Evolutionary conservation across 2,113 vertebrate species (phyloP).

Genomic region (Lepus europaeus): DNA sequence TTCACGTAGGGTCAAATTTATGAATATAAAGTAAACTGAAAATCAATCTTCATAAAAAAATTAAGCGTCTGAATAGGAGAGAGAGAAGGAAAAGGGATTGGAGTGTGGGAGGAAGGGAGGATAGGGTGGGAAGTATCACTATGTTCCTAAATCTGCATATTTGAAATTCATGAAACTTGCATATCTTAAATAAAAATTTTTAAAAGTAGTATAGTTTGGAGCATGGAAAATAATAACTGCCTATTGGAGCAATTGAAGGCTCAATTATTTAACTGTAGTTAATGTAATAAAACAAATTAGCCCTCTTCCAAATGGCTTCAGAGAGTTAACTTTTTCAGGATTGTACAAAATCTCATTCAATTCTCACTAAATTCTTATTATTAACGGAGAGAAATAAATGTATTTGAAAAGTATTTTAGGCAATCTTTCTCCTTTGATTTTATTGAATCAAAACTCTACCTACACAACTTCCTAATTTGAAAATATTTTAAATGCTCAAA

Average conservation of each 20-base stretch:
- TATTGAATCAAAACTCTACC: constrained; percentile 29
- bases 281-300: not conserved
- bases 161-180: too few relatives aligned
- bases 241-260: not conserved
- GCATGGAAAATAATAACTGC: not conserved
- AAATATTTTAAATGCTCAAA: constrained; percentile 28
- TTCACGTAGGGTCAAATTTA: too few relatives aligned
- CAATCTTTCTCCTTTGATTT: constrained; percentile 28
- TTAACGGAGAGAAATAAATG: constrained; percentile 17
- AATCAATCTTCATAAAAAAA: too few relatives aligned
- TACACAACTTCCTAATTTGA: constrained; percentile 18
- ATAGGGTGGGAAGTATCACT: too few relatives aligned
- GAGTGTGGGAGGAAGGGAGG: too few relatives aligned
- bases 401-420: constrained; percentile 9
- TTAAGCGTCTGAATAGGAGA: too few relatives aligned
- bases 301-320: not conserved
- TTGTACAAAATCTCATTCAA: not conserved
- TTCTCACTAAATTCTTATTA: not conserved
- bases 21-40: too few relatives aligned
- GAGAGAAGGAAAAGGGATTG: too few relatives aligned
- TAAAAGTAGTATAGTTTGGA: not conserved
- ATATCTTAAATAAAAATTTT: not conserved
- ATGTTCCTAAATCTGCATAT: too few relatives aligned
- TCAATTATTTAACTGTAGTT: constrained; percentile 31
- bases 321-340: not conserved